These are phyloP conservation scores for Thaumetopoea pityocampa DNA, from an alignment of 1,140 invertebrate species.

Conservation along the genomic window DNA sequence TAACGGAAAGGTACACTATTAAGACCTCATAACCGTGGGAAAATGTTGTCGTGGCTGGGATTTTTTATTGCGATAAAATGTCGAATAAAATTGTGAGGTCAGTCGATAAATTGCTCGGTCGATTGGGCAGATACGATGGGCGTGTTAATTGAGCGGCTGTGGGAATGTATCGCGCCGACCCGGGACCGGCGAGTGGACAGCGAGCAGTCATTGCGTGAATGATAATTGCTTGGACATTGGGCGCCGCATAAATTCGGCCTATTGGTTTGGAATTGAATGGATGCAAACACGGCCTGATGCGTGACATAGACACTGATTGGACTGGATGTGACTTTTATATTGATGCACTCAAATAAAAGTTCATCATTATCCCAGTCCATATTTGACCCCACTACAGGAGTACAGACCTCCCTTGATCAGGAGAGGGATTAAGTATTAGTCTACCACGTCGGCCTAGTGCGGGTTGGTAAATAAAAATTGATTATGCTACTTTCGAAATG, in stretches of 20 bases:
- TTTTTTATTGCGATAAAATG: constrained; percentile 6
- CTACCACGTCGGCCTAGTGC: too few species aligned
- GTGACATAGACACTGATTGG: constrained; percentile 21
- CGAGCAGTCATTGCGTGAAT: constrained; percentile 54
- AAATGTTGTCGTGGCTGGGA: constrained; percentile 37
- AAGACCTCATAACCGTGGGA: constrained; percentile 74
- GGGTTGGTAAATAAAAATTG: too few species aligned
- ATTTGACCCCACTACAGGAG: too few species aligned
- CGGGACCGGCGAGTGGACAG: constrained; percentile 34
- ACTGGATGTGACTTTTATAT: not conserved
- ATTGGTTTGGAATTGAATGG: constrained; percentile 58
- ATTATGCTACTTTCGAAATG: too few species aligned
- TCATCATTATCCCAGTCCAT: too few species aligned
- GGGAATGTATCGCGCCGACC: constrained; percentile 33
- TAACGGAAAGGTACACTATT: constrained; percentile 68
- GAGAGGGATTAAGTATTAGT: too few species aligned
- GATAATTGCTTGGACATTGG: constrained; percentile 57
- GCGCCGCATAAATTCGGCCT: constrained; percentile 50
- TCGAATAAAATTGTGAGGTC: constrained; percentile 15
- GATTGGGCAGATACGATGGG: constrained; percentile 61
- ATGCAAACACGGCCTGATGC: constrained; percentile 40
- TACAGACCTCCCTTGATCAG: too few species aligned
- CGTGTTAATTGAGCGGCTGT: constrained; percentile 67
- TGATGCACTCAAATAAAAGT: too few species aligned
- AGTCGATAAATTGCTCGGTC: constrained; percentile 60